Base-by-base conservation (phyloP, 1,140 invertebrate species). In the Druon quercuslanigerum region DNA sequence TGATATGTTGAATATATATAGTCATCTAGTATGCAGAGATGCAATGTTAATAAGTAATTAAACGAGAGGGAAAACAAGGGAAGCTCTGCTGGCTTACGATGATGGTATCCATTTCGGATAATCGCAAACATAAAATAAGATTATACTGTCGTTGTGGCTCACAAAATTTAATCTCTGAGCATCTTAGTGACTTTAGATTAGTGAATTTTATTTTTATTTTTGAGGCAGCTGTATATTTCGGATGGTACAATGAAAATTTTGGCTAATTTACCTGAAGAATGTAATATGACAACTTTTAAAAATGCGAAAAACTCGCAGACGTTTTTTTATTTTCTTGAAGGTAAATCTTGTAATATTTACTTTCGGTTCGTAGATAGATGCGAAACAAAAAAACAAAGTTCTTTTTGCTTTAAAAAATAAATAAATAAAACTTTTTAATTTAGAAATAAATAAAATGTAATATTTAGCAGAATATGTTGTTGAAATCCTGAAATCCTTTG, bases 81-180 rank as follows among this genome's bases (percentile, higher is more conserved):
- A 20, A 33, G 40, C 25, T 33, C 25, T 66, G 8, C 57, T 16
- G 25, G 57, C 40, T 66, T 66, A 40, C 57, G 57, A 66, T 66
- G 16, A 66, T 66, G 25, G 57, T 33, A 33, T 40, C 57, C 57
- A 66, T 66, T 66, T 13, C 25, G 57, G 57, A 66, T 66, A 40
- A 66, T 33, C 57, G 25, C 25, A 40, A 66, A 66, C 57, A 66
- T 20, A 12, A 66, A 66, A 66, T 66, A 13, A 66, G 57, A 66
- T 66, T 66, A 66, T 13, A 40, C 57, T 40, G 11, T 66, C 57
- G 57, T 66, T 66, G 57, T 14, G 57, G 57, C 13, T 33, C 57
- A 20, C 57, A 33, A 25, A 60, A 60, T 60, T 25, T 60, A 60
- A 60, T 60, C 56, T 60, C 33, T 33, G 25, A 66, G 20, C 25